These are phyloP conservation scores for Pristionchus mayeri DNA, from an alignment of 2,888 invertebrate species.

Conservation along the genomic window DNA sequence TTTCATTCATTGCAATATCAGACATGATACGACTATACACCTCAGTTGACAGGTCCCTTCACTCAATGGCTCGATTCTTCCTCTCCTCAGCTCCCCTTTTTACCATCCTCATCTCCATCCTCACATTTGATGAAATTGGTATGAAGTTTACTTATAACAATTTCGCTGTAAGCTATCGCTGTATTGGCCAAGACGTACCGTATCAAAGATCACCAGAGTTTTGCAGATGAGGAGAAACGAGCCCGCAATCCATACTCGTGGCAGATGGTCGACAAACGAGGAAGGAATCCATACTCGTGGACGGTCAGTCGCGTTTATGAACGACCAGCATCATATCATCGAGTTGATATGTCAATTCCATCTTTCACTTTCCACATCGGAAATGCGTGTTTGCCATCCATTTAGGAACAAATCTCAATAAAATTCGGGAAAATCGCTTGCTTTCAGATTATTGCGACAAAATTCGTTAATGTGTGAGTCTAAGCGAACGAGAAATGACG, in stretches of 20 bases:
- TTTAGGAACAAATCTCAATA: not conserved
- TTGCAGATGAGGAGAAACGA: conserved; percentile 43
- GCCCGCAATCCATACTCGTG: conserved; percentile 36
- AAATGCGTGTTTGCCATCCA: not conserved
- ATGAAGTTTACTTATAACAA: too few relatives aligned
- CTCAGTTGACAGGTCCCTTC: not conserved
- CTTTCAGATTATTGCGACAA: not conserved
- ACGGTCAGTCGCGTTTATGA: too few relatives aligned
- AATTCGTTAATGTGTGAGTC: not conserved
- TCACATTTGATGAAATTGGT: not conserved
- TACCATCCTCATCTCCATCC: conserved; percentile 3
- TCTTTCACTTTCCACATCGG: not conserved
- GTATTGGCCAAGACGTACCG: too few relatives aligned
- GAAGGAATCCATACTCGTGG: conserved; percentile 39
- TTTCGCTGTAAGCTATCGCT: too few relatives aligned
- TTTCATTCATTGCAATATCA: too few relatives aligned
- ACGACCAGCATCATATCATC: too few relatives aligned
- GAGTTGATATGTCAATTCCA: too few relatives aligned
- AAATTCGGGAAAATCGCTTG: too few relatives aligned
- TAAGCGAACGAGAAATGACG: not conserved
- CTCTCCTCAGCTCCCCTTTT: conserved; percentile 15
- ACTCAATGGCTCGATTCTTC: conserved; percentile 23
- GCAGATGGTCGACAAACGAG: conserved; percentile 25
- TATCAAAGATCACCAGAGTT: too few relatives aligned
- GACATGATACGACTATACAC: not conserved